Evolutionary conservation across 37 sponge, comb jelly and placozoan species (phyloP), one percentile per base, ranked within the genome.

Genomic region (Halisarca cf. caerulea): DNA sequence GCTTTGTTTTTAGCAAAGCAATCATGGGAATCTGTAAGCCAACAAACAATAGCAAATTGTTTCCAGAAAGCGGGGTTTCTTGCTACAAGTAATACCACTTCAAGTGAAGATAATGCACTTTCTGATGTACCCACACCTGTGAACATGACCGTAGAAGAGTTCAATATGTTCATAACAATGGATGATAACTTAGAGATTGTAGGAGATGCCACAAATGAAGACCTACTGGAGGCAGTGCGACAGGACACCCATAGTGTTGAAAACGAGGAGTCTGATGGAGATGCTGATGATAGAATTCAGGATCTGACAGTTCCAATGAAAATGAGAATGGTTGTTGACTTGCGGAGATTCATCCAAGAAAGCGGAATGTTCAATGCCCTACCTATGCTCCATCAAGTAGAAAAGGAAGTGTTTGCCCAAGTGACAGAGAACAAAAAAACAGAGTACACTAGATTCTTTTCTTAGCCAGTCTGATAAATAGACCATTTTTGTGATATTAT

Each of bases 111-210:
- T 78, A 43, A 25, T 44, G 33, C 54, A 3, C 27, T 78, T n/a
- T 11, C 79, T 44, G 79, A 78, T 78, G 79, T 78, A 27, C 47
- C 79, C 24, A 41, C 47, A 23, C 79, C 79, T 40, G 17, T 30
- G 30, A 78, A 45, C 55, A 78, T 78, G 79, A 45, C 79, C 3
- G 53, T 25, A 45, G 79, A 78, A 44, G 51, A 78, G 25, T 78
- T 78, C 43, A 54, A 40, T n/a, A 44, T 27, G 30, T 78, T 78
- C 30, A 25, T 45, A 6, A 45, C 35, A 14, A 78, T 78, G 53
- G 79, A 78, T 44, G 25, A 78, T 78, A 24, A 41, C 40, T 21
- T 78, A 24, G 33, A 41, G 43, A 43, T 78, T 78, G 40, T 7
- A 20, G 53, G 79, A 21, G 79, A 78, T n/a, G 17, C 43, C 3